A percentile compares a stretch with the other conserved stretches of the same genome.
These are phyloP conservation scores for Xestia rhomboidea DNA, from an alignment of 2,888 invertebrate species.

Conservation along the genomic window DNA sequence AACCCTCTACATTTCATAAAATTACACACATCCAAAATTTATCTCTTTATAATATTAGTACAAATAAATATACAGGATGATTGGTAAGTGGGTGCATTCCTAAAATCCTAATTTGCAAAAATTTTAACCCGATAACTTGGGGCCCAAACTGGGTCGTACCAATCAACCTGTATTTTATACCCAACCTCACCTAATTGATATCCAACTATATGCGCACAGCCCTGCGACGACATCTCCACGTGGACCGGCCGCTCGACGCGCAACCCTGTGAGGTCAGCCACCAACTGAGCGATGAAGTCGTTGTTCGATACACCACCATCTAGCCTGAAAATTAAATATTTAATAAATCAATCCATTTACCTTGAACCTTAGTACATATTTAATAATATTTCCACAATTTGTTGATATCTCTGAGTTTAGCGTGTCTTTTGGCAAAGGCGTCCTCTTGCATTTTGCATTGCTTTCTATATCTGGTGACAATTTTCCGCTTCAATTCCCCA, in stretches of 20 bases:
- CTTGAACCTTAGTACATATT: neutral
- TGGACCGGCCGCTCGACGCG: conserved; percentile 93
- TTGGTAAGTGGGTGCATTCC: too few relatives aligned
- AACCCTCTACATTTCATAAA: too few relatives aligned
- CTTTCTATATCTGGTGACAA: too few relatives aligned
- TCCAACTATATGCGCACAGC: conserved; percentile 96
- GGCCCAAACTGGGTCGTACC: too few relatives aligned
- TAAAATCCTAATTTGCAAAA: too few relatives aligned
- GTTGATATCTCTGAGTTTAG: too few relatives aligned
- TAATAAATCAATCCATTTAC: neutral
- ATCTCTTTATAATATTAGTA: neutral
- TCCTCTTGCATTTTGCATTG: too few relatives aligned
- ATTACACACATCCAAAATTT: neutral
- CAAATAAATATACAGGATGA: too few relatives aligned
- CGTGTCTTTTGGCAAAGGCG: too few relatives aligned
- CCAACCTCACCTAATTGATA: conserved; percentile 92
- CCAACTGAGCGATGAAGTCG: conserved; percentile 96
- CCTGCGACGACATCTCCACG: conserved; percentile 95
- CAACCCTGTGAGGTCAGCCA: conserved; percentile 95
- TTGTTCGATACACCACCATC: conserved; percentile 99
- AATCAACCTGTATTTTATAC: neutral
- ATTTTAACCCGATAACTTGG: too few relatives aligned
- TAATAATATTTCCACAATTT: too few relatives aligned
- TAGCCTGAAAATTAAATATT: conserved; percentile 91
- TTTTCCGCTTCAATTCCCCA: too few relatives aligned